phyloP scores from a whole-genome alignment of 1,140 invertebrate genomes.

The Caerostris extrusa region DNA sequence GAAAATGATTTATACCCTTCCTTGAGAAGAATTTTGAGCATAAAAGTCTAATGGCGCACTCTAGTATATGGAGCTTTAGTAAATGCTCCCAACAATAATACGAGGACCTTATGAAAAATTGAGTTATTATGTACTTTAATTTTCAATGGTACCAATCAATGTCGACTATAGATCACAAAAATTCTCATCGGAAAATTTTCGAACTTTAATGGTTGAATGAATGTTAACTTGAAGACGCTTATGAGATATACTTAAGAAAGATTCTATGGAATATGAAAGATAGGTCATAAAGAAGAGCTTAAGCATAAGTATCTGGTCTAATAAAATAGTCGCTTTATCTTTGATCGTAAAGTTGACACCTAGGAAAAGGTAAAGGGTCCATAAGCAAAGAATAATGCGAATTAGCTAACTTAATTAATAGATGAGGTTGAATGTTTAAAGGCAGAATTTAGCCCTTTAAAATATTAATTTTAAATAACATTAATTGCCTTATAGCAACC shows the following conservation, averaged over 20 bases:
- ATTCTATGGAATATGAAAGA: not conserved
- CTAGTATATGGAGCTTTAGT: not conserved
- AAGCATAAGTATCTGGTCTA: no score
- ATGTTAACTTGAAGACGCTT: not conserved
- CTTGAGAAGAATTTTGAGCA: conserved; percentile 44
- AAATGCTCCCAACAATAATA: conserved; percentile 20
- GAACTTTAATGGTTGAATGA: not conserved
- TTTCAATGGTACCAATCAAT: conserved; percentile 20
- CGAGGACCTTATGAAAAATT: conserved; percentile 1
- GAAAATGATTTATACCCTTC: conserved; percentile 48
- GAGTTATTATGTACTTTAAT: conserved; percentile 36
- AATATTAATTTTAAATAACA: no score
- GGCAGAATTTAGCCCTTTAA: no score
- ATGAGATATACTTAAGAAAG: not conserved
- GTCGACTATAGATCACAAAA: not conserved
- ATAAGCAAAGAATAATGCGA: no score
- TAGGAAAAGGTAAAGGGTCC: no score
- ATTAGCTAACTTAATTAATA: no score
- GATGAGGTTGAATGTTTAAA: no score
- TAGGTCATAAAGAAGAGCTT: not conserved
- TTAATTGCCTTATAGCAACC: no score
- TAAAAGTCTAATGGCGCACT: conserved; percentile 31
- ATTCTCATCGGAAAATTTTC: not conserved
- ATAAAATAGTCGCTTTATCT: no score
- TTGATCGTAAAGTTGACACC: no score